A percentile compares a stretch with the other conserved stretches of the same genome.
Conservation (phyloP, 2,113 vertebrate genomes). For the Platichthys stellatus region DNA sequence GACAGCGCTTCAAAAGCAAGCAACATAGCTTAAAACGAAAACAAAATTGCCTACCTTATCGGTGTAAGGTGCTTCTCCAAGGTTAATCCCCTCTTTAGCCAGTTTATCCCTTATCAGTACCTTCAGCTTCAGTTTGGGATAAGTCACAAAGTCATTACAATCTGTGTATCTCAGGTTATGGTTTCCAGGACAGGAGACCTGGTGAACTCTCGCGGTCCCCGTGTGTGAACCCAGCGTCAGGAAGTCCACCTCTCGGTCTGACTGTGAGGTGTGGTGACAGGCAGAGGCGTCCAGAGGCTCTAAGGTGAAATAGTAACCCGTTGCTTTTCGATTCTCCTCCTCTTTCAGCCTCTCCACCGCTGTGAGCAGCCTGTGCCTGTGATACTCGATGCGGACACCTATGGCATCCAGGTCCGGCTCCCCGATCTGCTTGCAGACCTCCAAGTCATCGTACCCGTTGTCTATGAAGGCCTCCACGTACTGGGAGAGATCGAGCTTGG, state of each 20-base stretch:
- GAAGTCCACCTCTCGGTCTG: conserved; percentile 50
- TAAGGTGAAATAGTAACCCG: conserved; percentile 93
- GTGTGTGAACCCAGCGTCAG: conserved; percentile 39
- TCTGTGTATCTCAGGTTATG: conserved; percentile 70
- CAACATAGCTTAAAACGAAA: not conserved
- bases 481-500: conserved; percentile 89
- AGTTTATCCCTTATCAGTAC: conserved; percentile 96
- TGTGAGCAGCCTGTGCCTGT: conserved; percentile 88
- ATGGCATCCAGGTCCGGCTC: conserved; percentile 96
- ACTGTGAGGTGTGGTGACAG: conserved; percentile 55
- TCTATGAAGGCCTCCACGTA: conserved; percentile 96
- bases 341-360: conserved; percentile 89
- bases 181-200: conserved; percentile 68
- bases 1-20: conserved; percentile 33
- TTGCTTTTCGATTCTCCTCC: conserved; percentile 81
- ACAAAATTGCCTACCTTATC: conserved; percentile 84
- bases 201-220: conserved; percentile 33
- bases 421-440: conserved; percentile 98
- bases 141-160: conserved; percentile 83
- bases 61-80: conserved; percentile 90
- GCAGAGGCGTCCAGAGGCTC: conserved; percentile 82
- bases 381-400: conserved; percentile 87
- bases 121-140: conserved; percentile 93
- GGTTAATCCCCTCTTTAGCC: conserved; percentile 91
- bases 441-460: conserved; percentile 97